These are phyloP conservation scores for Enteromius mattozi DNA, from an alignment of 2,797 vertebrate genomes.

Conservation along the genomic window DNA sequence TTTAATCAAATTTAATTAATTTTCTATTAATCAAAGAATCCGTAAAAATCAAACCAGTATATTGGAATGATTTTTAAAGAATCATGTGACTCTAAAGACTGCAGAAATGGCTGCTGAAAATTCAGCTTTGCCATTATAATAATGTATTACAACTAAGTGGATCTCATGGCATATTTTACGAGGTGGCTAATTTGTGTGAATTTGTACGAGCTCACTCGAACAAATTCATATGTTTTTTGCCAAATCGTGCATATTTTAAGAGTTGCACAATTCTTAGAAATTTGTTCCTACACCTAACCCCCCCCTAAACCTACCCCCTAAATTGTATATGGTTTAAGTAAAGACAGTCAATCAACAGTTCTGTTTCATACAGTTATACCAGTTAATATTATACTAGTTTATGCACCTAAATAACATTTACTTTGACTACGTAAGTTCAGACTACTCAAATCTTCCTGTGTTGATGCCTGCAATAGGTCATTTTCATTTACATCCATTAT, in stretches of 20 bases:
- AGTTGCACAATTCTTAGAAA: no score
- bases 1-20: neutral
- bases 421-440: neutral
- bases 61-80: neutral
- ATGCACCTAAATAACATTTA: neutral
- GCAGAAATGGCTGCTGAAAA: neutral
- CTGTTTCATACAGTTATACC: neutral
- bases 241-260: no score
- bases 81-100: neutral
- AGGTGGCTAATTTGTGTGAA: no score
- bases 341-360: neutral
- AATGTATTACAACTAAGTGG: neutral
- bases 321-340: neutral
- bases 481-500: conserved; percentile 17
- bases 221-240: no score
- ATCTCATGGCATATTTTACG: no score
- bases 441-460: neutral
- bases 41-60: neutral
- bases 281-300: no score
- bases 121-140: neutral
- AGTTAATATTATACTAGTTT: neutral
- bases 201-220: no score
- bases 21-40: neutral
- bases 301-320: no score
- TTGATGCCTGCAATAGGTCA: neutral